These are phyloP conservation scores for Heterodera carotae DNA, from an alignment of 1,140 invertebrate species.

Conservation along the genomic window DNA sequence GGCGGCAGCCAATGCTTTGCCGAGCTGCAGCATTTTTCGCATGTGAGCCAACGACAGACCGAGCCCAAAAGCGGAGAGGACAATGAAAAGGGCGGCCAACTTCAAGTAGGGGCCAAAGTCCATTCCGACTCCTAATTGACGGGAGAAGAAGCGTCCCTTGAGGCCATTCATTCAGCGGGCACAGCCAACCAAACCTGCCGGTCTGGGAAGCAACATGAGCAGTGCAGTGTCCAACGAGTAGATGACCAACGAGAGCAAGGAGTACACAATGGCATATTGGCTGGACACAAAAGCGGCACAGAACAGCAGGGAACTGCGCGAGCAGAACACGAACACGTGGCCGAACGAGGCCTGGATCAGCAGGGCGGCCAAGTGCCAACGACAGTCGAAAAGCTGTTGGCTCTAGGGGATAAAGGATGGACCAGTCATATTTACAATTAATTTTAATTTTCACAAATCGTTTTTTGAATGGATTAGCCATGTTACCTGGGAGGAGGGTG, in stretches of 20 bases:
- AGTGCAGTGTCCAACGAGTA: conserved; percentile 21
- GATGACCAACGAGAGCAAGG: conserved; percentile 24
- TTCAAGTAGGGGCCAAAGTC: conserved; percentile 23
- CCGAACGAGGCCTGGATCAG: conserved; percentile 23
- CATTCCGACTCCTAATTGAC: conserved; percentile 8
- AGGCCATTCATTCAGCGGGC: no score
- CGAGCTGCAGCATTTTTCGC: conserved; percentile 17
- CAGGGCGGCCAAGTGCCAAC: conserved; percentile 25
- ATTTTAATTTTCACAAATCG: no score
- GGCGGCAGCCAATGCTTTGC: conserved; percentile 18
- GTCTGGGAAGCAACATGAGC: background rate
- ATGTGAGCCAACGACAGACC: conserved; percentile 29
- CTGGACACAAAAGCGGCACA: conserved; percentile 21
- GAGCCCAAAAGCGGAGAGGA: conserved; percentile 23
- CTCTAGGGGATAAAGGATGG: background rate
- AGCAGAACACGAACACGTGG: conserved; percentile 23
- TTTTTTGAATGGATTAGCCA: no score
- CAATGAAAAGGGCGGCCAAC: conserved; percentile 21
- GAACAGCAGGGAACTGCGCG: conserved; percentile 22
- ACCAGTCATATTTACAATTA: no score
- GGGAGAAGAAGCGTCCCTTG: no score
- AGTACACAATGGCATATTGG: conserved; percentile 32
- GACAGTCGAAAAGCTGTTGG: conserved; percentile 30
- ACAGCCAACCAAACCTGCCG: no score
- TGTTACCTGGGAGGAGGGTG: conserved; percentile 7